A percentile compares a stretch with the other conserved stretches of the same genome.
Conservation (phyloP, 2,797 vertebrate genomes). For the Nyctalus aviator region DNA sequence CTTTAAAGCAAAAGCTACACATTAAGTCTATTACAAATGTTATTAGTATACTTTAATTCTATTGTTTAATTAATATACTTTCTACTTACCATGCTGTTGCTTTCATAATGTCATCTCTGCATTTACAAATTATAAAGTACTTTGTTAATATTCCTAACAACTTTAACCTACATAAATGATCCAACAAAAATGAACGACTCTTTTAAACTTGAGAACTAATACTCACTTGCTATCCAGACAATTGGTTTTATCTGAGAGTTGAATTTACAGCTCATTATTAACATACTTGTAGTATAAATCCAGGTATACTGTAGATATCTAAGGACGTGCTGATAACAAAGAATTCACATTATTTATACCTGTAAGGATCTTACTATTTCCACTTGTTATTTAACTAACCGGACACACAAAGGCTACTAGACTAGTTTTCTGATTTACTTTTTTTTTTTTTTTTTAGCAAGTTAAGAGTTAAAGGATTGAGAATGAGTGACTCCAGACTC, state of each 20-base stretch:
- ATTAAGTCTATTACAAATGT: neutral
- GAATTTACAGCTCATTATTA: constrained; percentile 11
- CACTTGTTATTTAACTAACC: neutral
- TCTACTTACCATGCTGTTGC: neutral
- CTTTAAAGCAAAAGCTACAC: constrained; percentile 20
- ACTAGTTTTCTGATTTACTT: constrained; percentile 33
- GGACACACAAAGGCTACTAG: neutral
- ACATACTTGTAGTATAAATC: neutral
- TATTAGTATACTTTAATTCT: constrained; percentile 44
- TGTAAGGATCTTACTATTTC: constrained; percentile 17
- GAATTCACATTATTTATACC: neutral
- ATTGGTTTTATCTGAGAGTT: constrained; percentile 18
- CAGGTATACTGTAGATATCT: constrained; percentile 29
- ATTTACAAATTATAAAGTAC: constrained; percentile 37
- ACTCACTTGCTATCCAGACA: neutral
- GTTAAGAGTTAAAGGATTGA: neutral
- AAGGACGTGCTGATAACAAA: constrained; percentile 3
- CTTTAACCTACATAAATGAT: neutral
- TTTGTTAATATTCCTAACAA: constrained; percentile 49
- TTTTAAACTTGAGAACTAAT: neutral
- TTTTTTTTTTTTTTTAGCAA: constrained; percentile 36
- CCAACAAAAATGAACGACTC: neutral
- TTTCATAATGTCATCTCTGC: constrained; percentile 25
- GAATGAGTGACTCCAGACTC: neutral
- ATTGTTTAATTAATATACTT: constrained; percentile 30